These are phyloP conservation scores for Shinisaurus crocodilurus DNA, from an alignment of 2,113 vertebrate species.

Conservation along the genomic window DNA sequence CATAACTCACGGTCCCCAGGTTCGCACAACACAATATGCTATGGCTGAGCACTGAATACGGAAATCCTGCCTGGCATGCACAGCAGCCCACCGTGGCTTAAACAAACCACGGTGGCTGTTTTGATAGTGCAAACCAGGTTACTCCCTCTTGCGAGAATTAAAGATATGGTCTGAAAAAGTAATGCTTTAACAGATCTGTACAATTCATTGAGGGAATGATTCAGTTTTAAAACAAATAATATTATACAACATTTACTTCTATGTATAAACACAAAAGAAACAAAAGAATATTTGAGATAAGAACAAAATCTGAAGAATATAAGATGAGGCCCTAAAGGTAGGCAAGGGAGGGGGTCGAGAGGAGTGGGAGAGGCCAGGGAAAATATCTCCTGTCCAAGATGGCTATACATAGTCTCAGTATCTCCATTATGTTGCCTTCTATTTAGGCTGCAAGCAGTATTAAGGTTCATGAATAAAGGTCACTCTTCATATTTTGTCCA, in stretches of 20 bases:
- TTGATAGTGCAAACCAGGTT: no score
- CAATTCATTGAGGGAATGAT: not conserved
- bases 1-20: no score
- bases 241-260: not conserved
- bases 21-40: no score
- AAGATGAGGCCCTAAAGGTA: not conserved
- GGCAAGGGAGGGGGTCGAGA: no score
- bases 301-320: not conserved
- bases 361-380: not conserved
- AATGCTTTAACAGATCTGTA: not conserved
- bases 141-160: not conserved
- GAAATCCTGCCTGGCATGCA: no score
- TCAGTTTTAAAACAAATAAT: not conserved
- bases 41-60: no score
- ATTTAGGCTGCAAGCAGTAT: not conserved
- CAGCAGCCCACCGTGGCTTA: no score
- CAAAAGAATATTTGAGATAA: not conserved
- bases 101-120: no score
- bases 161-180: not conserved
- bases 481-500: not conserved
- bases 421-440: not conserved
- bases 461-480: not conserved
- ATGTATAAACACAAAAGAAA: not conserved
- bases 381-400: not conserved
- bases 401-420: not conserved